A percentile compares a stretch with the other conserved stretches of the same genome.
These are phyloP conservation scores for Thalassarche chlororhynchos DNA, from an alignment of 2,113 vertebrate species.

Conservation along the genomic window DNA sequence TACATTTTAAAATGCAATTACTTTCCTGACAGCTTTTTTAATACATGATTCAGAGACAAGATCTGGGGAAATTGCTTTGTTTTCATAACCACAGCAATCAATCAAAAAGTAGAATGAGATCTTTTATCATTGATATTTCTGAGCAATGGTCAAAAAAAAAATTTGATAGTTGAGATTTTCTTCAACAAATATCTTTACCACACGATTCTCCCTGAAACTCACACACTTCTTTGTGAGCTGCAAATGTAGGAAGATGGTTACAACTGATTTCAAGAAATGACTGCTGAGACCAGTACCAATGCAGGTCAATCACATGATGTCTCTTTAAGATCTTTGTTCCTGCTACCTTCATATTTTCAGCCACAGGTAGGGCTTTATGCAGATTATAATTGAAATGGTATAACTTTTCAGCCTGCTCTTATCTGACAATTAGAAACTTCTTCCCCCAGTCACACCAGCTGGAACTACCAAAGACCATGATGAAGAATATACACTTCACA, in stretches of 20 bases:
- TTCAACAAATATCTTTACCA: neutral
- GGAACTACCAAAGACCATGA: neutral
- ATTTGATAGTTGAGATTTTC: neutral
- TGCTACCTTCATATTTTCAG: neutral
- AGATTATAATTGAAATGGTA: neutral
- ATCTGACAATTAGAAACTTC: neutral
- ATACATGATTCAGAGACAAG: neutral
- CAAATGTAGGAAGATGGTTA: neutral
- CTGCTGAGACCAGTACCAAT: neutral
- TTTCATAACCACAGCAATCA: slow-evolving; percentile 48
- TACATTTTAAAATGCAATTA: slow-evolving; percentile 25
- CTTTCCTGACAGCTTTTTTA: slow-evolving; percentile 6
- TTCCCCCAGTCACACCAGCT: neutral
- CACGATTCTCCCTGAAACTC: neutral
- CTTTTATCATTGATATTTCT: neutral
- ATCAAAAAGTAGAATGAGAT: slow-evolving; percentile 29
- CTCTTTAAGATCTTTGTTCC: neutral
- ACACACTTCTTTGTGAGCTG: neutral
- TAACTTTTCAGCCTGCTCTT: neutral
- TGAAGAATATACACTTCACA: neutral
- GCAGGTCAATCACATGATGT: neutral
- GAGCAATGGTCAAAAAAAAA: neutral
- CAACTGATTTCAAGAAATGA: neutral
- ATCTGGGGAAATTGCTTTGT: neutral
- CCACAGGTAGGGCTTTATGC: neutral